phyloP scores from a whole-genome alignment of 2,113 vertebrate genomes.

The Phaethon lepturus region DNA sequence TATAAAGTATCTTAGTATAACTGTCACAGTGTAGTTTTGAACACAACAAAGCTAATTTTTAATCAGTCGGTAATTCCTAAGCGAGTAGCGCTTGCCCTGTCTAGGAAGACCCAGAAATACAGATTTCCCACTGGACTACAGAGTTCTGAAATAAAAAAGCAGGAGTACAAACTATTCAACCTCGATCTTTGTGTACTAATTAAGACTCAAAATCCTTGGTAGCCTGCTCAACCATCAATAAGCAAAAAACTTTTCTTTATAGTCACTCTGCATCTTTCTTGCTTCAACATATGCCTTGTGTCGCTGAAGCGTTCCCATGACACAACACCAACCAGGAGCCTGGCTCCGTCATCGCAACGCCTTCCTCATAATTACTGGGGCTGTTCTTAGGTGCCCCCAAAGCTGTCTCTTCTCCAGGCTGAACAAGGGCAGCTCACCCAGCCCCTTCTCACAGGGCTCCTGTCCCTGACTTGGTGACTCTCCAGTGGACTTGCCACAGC shows the following conservation, averaged over 20 bases:
- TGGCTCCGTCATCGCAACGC: not conserved
- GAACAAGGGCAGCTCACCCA: not conserved
- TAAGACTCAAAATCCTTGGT: not conserved
- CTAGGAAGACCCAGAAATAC: not conserved
- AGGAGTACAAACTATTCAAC: not conserved
- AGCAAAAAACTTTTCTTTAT: not conserved
- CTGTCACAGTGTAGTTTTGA: not conserved
- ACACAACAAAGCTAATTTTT: not conserved
- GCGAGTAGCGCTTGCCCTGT: not conserved
- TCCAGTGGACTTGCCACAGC: not conserved
- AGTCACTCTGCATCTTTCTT: not conserved
- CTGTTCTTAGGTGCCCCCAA: not conserved
- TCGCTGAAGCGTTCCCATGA: accelerated
- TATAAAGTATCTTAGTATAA: not conserved
- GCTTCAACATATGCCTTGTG: not conserved
- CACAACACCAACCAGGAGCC: not conserved
- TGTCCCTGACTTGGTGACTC: not conserved
- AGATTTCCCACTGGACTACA: not conserved
- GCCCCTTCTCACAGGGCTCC: not conserved
- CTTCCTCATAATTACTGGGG: accelerated
- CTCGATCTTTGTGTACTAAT: not conserved
- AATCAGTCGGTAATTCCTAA: not conserved
- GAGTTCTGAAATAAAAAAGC: not conserved
- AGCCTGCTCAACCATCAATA: accelerated
- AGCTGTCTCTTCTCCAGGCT: not conserved